Percentiles rank a stretch among this genome's conserved stretches.
These are phyloP conservation scores for Oedothorax gibbosus DNA, from an alignment of 1,140 invertebrate species.

Conservation along the genomic window DNA sequence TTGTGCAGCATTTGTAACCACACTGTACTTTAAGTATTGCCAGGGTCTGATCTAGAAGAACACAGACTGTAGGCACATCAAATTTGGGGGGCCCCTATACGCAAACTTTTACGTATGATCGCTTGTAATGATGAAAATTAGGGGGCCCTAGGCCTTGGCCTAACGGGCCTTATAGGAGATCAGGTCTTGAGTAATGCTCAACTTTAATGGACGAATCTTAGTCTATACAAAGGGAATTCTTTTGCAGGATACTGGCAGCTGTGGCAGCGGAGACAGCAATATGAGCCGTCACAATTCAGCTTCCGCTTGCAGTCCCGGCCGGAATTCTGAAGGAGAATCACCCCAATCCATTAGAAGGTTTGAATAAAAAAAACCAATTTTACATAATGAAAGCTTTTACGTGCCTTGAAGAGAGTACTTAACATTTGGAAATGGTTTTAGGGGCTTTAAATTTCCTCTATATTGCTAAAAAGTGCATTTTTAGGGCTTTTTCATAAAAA, in stretches of 20 bases:
- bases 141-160: neutral
- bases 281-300: conserved; percentile 35
- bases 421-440: neutral
- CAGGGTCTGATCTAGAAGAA: too few relatives aligned
- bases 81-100: neutral
- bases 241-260: conserved; percentile 42
- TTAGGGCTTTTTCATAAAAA: neutral
- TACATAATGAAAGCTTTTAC: neutral
- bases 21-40: too few relatives aligned
- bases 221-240: neutral
- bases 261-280: conserved; percentile 29
- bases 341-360: conserved; percentile 22
- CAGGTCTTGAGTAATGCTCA: neutral
- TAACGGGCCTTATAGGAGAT: neutral
- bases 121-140: neutral
- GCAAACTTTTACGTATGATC: too few relatives aligned
- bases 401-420: neutral
- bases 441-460: neutral
- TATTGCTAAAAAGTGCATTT: neutral
- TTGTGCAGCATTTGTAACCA: too few relatives aligned
- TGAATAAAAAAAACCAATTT: neutral
- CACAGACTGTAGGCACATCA: too few relatives aligned
- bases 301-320: conserved; percentile 46
- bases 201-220: neutral
- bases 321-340: conserved; percentile 42